A percentile compares a stretch with the other conserved stretches of the same genome.
Conservation (phyloP, 2,113 vertebrate species). For the Coryphaenoides rupestris region DNA sequence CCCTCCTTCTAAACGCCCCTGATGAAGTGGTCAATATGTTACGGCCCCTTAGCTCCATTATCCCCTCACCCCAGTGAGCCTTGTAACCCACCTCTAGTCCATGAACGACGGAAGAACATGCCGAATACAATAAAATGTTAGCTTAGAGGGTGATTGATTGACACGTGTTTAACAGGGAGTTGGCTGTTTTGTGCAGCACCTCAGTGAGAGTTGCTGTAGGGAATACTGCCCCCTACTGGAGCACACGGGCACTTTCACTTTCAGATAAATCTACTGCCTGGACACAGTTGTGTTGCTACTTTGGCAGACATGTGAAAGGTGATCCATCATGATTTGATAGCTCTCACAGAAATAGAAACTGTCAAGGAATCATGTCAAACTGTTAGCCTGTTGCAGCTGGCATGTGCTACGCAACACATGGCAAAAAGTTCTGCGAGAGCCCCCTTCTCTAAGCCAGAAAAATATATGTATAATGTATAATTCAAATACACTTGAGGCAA, state of each 20-base stretch:
- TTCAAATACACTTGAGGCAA: no score
- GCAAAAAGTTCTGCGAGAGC: no score
- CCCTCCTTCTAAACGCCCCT: no score
- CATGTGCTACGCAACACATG: no score
- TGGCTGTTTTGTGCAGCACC: background rate
- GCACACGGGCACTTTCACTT: slow-evolving; percentile 17
- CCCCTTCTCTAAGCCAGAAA: no score
- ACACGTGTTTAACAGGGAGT: background rate
- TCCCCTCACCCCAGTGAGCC: background rate
- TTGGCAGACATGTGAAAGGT: background rate
- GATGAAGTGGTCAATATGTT: background rate
- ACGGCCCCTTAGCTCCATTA: background rate
- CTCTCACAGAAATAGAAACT: no score
- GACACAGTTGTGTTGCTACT: background rate
- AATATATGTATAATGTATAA: no score
- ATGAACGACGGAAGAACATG: no score
- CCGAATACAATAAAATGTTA: slow-evolving; percentile 16
- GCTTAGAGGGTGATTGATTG: background rate
- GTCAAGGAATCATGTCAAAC: no score
- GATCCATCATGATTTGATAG: background rate
- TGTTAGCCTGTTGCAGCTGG: no score
- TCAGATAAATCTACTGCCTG: background rate
- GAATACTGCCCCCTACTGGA: slow-evolving; percentile 59
- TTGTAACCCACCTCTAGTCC: no score
- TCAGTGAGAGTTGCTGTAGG: slow-evolving; percentile 20